Evolutionary conservation across 2,888 invertebrate genomes (phyloP), one percentile per base, ranked within the genome.

Genomic region (Netelia melanura): DNA sequence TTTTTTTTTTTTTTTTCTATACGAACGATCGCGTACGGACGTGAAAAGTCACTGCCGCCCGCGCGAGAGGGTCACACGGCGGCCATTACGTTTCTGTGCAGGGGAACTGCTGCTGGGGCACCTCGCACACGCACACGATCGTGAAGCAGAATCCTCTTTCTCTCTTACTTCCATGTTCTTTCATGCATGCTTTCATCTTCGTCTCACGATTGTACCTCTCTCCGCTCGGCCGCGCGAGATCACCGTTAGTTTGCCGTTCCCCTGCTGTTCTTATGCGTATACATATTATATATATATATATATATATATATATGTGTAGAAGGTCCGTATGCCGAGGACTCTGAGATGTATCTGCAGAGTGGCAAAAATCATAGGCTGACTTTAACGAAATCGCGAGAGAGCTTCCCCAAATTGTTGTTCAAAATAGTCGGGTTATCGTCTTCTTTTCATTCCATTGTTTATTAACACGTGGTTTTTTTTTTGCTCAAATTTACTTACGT

Each of bases 51-150:
- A 21, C 58, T 90, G 90, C 90, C 90, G 89, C 88, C 86, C 81
- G 82, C 79, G 75, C 81, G 83, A 77, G 88, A 88, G 85, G 89
- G 88, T 91, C 90, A 90, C 90, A 90, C 89, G 89, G 90, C 92
- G 88, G 92, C 92, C 92, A 92, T 92, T 90, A 90, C 89, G 89
- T 86, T 87, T 86, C 68, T 85, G 1, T 9, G 58, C 17, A 17
- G 6, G 58, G 58, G 58, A 23, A 17, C 58, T 58, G 58, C 58
- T 58, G 58, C n/a, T 58, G 56, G 56, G 10, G 48, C 48, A 48
- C 48, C 48, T 14, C 48, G n/a, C n/a, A 62, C 62, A 30, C 30
- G n/a, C 62, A 68, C 68, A 48, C 25, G 3, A 21, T 25, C 44
- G 9, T 6, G 25, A 71, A 54, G n/a, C 25, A 52, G 25, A 8